Base-by-base conservation (phyloP, 1,140 invertebrate species). In the Atta texana region DNA sequence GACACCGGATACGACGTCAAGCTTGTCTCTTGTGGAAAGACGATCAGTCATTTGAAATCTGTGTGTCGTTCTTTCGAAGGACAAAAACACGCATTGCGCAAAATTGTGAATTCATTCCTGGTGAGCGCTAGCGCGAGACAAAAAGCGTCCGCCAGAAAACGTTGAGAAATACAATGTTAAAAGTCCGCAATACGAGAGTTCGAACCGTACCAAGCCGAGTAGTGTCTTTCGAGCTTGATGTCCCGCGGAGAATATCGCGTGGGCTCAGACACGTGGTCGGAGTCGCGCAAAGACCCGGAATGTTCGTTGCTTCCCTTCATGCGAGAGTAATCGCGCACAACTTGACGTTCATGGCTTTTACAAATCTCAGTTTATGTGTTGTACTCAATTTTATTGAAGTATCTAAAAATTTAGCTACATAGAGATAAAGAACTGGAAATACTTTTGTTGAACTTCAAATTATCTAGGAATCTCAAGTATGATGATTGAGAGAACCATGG, bases 251-350 rank as follows among this genome's bases (percentile, higher is more conserved):
- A 74, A 61, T 34, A 80, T 74, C 74, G 92, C 90, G 92, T 93
- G 93, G 92, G 92, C 92, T 90, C 89, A 39, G 87, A 55, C 91
- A 93, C 93, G 93, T 93, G 92, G 92, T 87, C 87, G 88, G 84
- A 89, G 87, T 89, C 90, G 92, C 89, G 92, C 85, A 74, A 61
- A 85, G 85, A 85, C 85, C 72, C 57, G 88, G 81, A 87, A 87
- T 61, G 85, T 24, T 53, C 61, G 64, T 87, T 80, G 88, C 66
- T 51, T 28, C 55, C 82, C 82, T 85, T 86, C 84, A 80, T 76
- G 77, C 59, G 18, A 59, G 53, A 59, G 21, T 21, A 28, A 66
- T 88, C 78, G 69, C 76, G 28, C 63, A 21, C 31, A 14, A 51
- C 14, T 51, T 51, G 14, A 51, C 49, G 31, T 6, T 24, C 57